phyloP scores from a whole-genome alignment of 1,140 invertebrate species.

The Aphidius ervi region DNA sequence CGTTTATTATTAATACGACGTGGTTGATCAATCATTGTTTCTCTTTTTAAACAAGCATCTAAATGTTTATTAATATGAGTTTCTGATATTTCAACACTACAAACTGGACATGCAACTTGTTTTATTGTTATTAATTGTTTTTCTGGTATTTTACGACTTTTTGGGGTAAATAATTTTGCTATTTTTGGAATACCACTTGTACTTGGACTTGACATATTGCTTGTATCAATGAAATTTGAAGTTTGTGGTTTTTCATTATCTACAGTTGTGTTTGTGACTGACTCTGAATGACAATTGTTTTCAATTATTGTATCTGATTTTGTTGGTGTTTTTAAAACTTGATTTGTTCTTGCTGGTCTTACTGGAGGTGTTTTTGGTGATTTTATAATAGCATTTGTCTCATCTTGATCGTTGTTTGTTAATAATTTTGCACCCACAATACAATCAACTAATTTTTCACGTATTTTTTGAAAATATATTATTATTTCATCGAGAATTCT shows the following conservation, averaged over 20 bases:
- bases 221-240: background rate
- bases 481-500: slow-evolving; percentile 51
- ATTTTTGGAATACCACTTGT: slow-evolving; percentile 32
- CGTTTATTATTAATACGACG: slow-evolving; percentile 32
- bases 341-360: slow-evolving; percentile 22
- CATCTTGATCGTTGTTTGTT: background rate
- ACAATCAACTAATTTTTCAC: slow-evolving; percentile 38
- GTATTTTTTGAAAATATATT: slow-evolving; percentile 38
- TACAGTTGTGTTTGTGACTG: background rate
- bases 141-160: slow-evolving; percentile 25
- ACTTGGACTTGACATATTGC: slow-evolving; percentile 36
- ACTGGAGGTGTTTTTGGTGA: slow-evolving; percentile 19
- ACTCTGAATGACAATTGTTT: background rate
- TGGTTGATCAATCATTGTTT: slow-evolving; percentile 23
- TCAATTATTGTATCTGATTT: background rate
- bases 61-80: slow-evolving; percentile 55
- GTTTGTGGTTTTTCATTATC: background rate
- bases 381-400: background rate
- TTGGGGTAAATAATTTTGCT: slow-evolving; percentile 40
- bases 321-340: background rate
- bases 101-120: slow-evolving; percentile 56
- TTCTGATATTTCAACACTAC: slow-evolving; percentile 49
- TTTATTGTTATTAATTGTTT: slow-evolving; percentile 20
- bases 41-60: slow-evolving; percentile 53
- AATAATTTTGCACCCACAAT: slow-evolving; percentile 16